A percentile compares a stretch with the other conserved stretches of the same genome.
These are phyloP conservation scores for Glaucomys volans DNA, from an alignment of 2,113 vertebrate species.

Conservation along the genomic window DNA sequence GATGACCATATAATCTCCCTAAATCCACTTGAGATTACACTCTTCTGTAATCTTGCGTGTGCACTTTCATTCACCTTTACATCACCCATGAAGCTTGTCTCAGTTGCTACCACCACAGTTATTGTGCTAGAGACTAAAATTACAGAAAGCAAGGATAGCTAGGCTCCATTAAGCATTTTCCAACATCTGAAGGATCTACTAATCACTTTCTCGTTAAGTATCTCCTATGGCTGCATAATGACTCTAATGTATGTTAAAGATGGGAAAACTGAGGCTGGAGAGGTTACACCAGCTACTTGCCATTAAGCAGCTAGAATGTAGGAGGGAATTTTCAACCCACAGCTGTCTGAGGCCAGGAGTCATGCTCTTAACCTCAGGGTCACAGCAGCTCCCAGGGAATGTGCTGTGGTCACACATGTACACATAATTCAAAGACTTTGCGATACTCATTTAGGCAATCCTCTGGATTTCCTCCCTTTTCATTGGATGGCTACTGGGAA, in stretches of 20 bases:
- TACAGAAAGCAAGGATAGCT: background rate
- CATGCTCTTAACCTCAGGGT: background rate
- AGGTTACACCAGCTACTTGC: background rate
- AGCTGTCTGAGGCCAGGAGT: background rate
- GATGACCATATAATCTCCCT: background rate
- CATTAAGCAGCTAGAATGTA: background rate
- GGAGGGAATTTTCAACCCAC: background rate
- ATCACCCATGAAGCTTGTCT: background rate
- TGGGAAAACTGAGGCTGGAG: background rate
- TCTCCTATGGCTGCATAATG: background rate
- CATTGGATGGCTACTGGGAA: background rate
- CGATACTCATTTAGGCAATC: background rate
- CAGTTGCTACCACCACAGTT: background rate
- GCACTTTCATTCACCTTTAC: background rate
- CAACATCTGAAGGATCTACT: background rate
- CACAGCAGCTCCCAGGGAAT: background rate
- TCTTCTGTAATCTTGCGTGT: background rate
- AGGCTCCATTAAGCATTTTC: background rate
- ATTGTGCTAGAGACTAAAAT: background rate
- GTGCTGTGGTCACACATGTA: background rate
- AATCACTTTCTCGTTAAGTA: background rate
- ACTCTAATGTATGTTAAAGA: background rate
- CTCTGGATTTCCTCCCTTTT: background rate
- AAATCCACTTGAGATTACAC: background rate
- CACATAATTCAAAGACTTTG: background rate